Base-by-base conservation (phyloP, 2,113 vertebrate species). In the Microtus richardsoni region DNA sequence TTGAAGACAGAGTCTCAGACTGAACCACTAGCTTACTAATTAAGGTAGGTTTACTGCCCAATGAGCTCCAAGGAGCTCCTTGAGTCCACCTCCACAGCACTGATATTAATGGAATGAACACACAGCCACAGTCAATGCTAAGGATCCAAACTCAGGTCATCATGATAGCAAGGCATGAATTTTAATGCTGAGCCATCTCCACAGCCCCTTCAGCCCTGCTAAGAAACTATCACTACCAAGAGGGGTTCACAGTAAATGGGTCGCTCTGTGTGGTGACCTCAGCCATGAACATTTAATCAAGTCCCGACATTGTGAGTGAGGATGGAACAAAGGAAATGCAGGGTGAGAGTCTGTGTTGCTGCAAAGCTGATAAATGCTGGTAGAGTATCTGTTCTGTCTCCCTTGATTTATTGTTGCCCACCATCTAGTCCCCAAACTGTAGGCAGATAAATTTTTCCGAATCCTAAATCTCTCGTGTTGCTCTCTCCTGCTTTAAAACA, bases 401-500 rank as follows among this genome's bases (percentile, higher is more conserved):
- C 41, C 47, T 77, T 80, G 93, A 87, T 89, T 93, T 74, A 86
- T 83, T 52, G 30, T 54, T 78, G 21, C 41, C n/a, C 22, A 58
- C 24, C 80, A 26, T 79, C 79, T 87, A 49, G 13, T 54, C 62
- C 75, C 68, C 70, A 93, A 73, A 90, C 64, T 88, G 54, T 58
- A 41, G n/a, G n/a, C 64, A 80, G 79, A 78, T 78, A 82, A 77
- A 95, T 83, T 79, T 24, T 70, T 70, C n/a, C 49, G 52, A 89
- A 78, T 79, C 39, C 36, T 58, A 62, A 93, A 60, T 93, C 92
- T 91, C 3, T 75, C 17, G 3, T 75, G n/a, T 47, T 28, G 22
- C 70, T 4, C 26, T 64, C 52, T 70, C 41, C 74, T 78, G 49
- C 78, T 89, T 95, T 89, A 82, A 95, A 80, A 73, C 5, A n/a